Base-by-base conservation (phyloP, 2,113 vertebrate species). In the Ovis canadensis region DNA sequence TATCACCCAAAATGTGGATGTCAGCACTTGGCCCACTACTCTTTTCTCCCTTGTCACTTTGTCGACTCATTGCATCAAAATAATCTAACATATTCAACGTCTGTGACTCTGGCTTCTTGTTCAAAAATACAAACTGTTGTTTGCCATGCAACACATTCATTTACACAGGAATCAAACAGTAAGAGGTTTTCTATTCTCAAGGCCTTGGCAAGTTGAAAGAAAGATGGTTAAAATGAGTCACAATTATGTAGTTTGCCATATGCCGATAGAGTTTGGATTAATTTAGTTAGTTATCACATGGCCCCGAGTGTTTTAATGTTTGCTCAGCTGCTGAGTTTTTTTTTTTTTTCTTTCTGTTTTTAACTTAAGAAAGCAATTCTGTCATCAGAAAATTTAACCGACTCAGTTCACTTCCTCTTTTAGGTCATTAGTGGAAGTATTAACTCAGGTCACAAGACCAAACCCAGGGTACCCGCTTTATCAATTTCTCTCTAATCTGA, bases 291-390 rank as follows among this genome's bases (percentile, higher is more conserved):
- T 60, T n/a, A 40, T 90, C 54, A 85, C 17, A 50, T 48, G 62
- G 54, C 64, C 92, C 67, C 48, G 33, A 67, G 40, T 78, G 40
- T 90, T 36, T 92, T 87, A 64, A 96, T 96, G 94, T 97, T 97
- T 97, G 95, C 91, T 97, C 84, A 97, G 91, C 89, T 97, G 96
- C 78, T 89, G 23, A 91, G 55, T 16, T 84, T 64, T 85, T 52
- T 60, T 74, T 74, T 52, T 4, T 4, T n/a, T 85, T 82, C 71
- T 92, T 95, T 97, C 88, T 97, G 98, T 97, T 98, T 98, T 98
- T 97, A 97, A 98, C 90, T 97, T 93, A 94, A 95, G 93, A 96
- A 96, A 98, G 77, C 78, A 98, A 98, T 97, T 97, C 92, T 97
- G 97, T 96, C 77, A 96, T 97, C 96, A 97, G 93, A 98, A 98